Conservation (phyloP, 2,888 invertebrate genomes). For the Scaptomyza polygonia region DNA sequence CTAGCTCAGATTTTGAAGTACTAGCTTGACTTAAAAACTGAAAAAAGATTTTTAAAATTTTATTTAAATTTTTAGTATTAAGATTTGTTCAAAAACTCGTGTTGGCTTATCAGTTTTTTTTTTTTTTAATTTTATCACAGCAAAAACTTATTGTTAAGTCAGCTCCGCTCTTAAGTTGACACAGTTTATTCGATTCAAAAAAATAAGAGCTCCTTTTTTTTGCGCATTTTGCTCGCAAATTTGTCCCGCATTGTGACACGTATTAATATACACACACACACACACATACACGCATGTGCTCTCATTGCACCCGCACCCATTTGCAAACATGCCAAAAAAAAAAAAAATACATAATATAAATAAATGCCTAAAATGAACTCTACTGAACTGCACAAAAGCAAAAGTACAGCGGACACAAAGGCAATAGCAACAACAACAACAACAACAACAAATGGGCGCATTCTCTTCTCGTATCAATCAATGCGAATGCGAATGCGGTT, state of each 20-base stretch:
- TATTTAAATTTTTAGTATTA: too few species aligned
- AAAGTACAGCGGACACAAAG: constrained; percentile 71
- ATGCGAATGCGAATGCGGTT: constrained; percentile 28
- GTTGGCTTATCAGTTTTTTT: neutral
- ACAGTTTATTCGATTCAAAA: constrained; percentile 20
- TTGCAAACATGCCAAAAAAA: constrained; percentile 49
- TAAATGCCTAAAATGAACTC: constrained; percentile 57
- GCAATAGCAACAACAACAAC: constrained; percentile 26
- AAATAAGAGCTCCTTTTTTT: constrained; percentile 7
- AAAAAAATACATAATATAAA: constrained; percentile 19
- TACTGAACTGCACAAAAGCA: constrained; percentile 61
- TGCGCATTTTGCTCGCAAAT: constrained; percentile 6
- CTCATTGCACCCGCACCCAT: constrained; percentile 17
- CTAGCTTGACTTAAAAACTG: too few species aligned
- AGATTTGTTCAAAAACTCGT: too few species aligned
- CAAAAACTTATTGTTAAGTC: neutral
- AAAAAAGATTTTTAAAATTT: too few species aligned
- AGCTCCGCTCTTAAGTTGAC: constrained; percentile 17
- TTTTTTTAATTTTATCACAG: neutral
- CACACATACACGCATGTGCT: neutral
- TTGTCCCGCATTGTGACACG: constrained; percentile 58
- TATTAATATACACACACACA: constrained; percentile 22
- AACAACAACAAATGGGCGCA: constrained; percentile 29
- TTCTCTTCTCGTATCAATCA: constrained; percentile 48
- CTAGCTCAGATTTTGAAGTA: neutral